Conservation (phyloP, 2,797 vertebrate species). For the Clarias pachynema region DNA sequence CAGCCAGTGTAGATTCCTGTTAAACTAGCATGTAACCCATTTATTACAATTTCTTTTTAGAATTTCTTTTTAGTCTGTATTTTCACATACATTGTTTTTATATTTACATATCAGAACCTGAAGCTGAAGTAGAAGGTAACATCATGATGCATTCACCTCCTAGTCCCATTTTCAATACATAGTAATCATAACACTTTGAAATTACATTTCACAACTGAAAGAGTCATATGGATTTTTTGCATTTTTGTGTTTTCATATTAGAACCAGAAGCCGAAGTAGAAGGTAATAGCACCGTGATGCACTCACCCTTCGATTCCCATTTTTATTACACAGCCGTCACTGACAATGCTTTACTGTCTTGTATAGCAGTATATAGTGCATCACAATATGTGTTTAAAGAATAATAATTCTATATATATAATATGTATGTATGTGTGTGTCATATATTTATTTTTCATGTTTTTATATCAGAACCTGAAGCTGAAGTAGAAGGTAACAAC, state of each 20-base stretch:
- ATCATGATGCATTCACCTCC: background rate
- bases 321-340: background rate
- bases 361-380: background rate
- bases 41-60: background rate
- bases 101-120: constrained; percentile 35
- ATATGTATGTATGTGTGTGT: background rate
- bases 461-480: constrained; percentile 40
- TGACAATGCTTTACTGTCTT: background rate
- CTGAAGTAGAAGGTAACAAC: constrained; percentile 32
- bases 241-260: constrained; percentile 37
- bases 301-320: background rate
- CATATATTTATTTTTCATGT: constrained; percentile 26
- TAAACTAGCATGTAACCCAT: background rate
- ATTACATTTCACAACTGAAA: background rate
- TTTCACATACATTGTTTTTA: constrained; percentile 15
- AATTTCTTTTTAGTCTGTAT: background rate
- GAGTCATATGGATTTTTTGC: background rate
- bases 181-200: background rate
- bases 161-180: background rate
- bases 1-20: background rate
- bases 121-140: constrained; percentile 40
- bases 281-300: constrained; percentile 25
- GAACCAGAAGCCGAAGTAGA: constrained; percentile 33
- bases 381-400: background rate
- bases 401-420: too few species aligned